These are phyloP conservation scores for Tichodroma muraria DNA, from an alignment of 2,113 vertebrate species.

Conservation along the genomic window DNA sequence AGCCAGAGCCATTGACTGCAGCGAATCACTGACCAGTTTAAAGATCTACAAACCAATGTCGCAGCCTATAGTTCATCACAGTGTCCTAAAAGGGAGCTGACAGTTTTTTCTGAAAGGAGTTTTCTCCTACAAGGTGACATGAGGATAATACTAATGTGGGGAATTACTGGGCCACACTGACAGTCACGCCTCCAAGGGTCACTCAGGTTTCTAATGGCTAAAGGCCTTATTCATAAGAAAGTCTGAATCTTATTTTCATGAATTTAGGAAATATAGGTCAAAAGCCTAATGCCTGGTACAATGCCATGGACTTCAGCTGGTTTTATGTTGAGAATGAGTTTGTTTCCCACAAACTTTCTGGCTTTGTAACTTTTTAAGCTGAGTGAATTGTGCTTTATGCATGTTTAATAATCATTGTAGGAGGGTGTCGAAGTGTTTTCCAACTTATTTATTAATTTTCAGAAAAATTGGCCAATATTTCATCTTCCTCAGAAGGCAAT, in stretches of 20 bases:
- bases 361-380: background rate
- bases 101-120: background rate
- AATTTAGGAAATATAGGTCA: background rate
- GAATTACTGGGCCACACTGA: background rate
- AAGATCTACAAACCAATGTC: constrained; percentile 18
- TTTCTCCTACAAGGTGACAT: background rate
- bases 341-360: background rate
- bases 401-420: background rate
- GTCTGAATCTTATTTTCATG: background rate
- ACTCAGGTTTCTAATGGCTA: background rate
- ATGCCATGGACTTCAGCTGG: background rate
- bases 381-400: background rate
- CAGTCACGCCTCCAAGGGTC: background rate
- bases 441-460: background rate
- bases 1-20: background rate
- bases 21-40: background rate
- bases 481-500: background rate
- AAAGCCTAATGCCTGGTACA: background rate
- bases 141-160: background rate
- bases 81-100: background rate
- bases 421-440: background rate
- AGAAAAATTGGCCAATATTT: background rate
- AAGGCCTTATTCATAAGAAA: background rate
- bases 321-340: background rate
- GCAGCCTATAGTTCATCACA: background rate